phyloP scores from a whole-genome alignment of 2,113 vertebrate species.

The Indicator maculatus region DNA sequence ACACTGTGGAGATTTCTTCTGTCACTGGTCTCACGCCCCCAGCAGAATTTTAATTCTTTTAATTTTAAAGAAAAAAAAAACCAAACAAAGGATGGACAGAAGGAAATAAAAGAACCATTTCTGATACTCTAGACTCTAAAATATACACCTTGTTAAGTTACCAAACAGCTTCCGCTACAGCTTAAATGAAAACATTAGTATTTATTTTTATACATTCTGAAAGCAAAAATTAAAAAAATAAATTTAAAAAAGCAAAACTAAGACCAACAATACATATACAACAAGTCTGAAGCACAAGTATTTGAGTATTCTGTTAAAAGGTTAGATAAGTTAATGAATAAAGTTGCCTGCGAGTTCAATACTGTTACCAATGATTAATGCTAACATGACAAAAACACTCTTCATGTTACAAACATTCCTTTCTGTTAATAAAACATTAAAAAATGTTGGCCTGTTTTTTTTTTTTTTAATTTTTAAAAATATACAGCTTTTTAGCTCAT shows the following conservation, averaged over 20 bases:
- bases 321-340: background rate
- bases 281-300: background rate
- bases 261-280: background rate
- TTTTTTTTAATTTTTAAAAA: background rate
- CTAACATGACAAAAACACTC: background rate
- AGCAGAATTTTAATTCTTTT: background rate
- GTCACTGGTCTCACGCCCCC: no score
- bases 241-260: background rate
- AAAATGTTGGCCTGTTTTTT: background rate
- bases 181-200: background rate
- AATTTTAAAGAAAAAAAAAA: background rate
- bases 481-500: background rate
- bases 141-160: background rate
- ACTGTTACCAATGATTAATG: background rate
- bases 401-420: background rate
- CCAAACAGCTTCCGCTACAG: background rate
- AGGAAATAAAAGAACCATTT: background rate
- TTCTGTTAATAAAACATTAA: background rate
- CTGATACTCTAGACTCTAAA: background rate
- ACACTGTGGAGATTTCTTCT: background rate
- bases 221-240: background rate
- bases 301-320: background rate
- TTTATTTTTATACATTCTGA: background rate
- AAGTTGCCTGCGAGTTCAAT: background rate
- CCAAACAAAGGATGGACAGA: background rate